Evolutionary conservation across 2,888 invertebrate genomes (phyloP).

Genomic region (Sarcophaga variegata): DNA sequence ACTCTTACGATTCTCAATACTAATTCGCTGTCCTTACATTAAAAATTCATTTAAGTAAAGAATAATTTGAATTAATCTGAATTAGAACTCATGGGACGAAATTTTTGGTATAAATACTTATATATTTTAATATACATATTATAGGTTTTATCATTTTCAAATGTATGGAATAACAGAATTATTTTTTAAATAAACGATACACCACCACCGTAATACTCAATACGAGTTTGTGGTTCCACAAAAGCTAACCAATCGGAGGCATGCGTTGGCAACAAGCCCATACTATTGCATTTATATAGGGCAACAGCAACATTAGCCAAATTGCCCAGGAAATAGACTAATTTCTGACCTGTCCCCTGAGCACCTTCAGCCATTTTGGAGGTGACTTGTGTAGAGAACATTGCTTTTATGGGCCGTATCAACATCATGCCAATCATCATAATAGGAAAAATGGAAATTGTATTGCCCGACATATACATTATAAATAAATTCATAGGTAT

Average conservation of each 20-base stretch:
- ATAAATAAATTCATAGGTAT: conserved; percentile 99
- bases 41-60: no score
- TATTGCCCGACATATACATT: conserved; percentile 99
- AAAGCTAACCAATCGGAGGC: conserved; percentile 99
- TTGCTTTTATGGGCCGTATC: conserved; percentile 96
- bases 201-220: conserved; percentile 94
- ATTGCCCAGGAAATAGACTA: conserved; percentile 96
- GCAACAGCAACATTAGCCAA: conserved; percentile 95
- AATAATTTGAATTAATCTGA: no score
- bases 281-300: conserved; percentile 98
- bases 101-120: not conserved
- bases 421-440: conserved; percentile 99
- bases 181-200: conserved; percentile 83
- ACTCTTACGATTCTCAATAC: no score
- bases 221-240: conserved; percentile 92
- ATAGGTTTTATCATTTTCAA: conserved; percentile 29
- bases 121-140: conserved; percentile 29
- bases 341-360: conserved; percentile 94
- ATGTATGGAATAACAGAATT: conserved; percentile 47
- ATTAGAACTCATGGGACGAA: no score
- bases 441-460: conserved; percentile 99
- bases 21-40: no score
- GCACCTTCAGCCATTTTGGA: conserved; percentile 97
- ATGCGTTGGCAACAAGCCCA: conserved; percentile 98
- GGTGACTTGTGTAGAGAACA: conserved; percentile 93